Evolutionary conservation across 2,797 vertebrate genomes (phyloP), one percentile per base, ranked within the genome.

Genomic region (Dryobates pubescens): DNA sequence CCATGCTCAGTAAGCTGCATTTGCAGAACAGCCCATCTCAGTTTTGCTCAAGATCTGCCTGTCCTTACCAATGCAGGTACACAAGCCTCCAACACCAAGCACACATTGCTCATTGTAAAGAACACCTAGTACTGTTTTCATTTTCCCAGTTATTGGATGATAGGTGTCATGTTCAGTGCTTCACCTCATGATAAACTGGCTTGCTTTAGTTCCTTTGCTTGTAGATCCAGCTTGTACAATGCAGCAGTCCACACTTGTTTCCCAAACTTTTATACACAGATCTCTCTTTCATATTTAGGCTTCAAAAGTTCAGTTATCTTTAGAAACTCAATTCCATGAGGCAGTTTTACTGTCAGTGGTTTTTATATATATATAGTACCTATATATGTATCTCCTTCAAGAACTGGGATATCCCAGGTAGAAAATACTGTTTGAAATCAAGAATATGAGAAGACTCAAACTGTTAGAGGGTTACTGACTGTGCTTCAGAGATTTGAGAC

Each of bases 361-460:
- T 69, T 16, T 38, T 38, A 38, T 69, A 3, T 8, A 71, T 3
- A 64, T 1, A 45, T 1, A 54, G 11, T 0, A 49, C 2, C 63
- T 2, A 73, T 5, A 10, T 0, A 13, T 6, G 5, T 13, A 29
- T 64, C 19, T 20, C 13, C 20, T 24, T 82, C 51, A 88, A 79
- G 61, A 82, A 15, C 17, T 3, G 1, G 14, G 38, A 84, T 43
- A 82, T 34, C 27, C 10, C 30, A 63, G 6, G 24, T 29, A 13
- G 18, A 41, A 18, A 79, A 74, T 34, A 53, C 23, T 53, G 51
- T 53, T 23, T 26, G 26, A 49, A 49, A 49, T 22, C 47, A 49
- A 49, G 26, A 30, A 2, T 45, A 64, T 49, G 68, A 86, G 36
- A 72, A 73, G 14, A 73, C 84, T 57, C 23, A 68, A 68, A 47